Base-by-base conservation (phyloP, 1,140 invertebrate genomes). In the Trichomalopsis sarcophagae region DNA sequence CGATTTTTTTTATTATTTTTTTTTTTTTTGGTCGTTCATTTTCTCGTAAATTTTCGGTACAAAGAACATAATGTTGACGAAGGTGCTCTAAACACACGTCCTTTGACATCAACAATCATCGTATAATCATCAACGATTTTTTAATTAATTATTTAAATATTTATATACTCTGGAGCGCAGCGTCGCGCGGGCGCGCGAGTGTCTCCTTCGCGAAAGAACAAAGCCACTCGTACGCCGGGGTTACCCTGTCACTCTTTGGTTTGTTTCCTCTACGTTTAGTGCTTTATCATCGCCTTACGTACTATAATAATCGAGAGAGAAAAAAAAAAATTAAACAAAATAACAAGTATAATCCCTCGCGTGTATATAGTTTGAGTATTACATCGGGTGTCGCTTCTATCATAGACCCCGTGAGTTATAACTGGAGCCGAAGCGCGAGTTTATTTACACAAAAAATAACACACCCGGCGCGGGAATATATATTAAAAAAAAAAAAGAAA, bases 11-110 rank as follows among this genome's bases (percentile, higher is more conserved):
- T 81, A 36, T 36, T 36, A 36, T 36, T 27, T 0, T 50, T 11
- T 17, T 73, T 36, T 73, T 50, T 81, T 73, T 81, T 40, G n/a
- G n/a, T 74, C 30, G 33, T 82, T 75, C 62, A 75, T 76, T 76
- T 62, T 75, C 55, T 62, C 55, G 21, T 5, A 6, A n/a, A 62
- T 14, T 82, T 82, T 68, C 30, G 62, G 33, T 78, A 71, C 82
- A 84, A 84, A 84, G 82, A 84, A 78, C 62, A 27, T 27, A 84
- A 71, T 71, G 82, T 62, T 47, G 40, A 71, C 47, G 44, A 78
- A 47, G 23, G 36, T 55, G 33, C 27, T 27, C 27, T 27, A 27
- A 55, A 78, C 75, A 84, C 75, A 78, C 82, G 50, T 78, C 62
- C 44, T 84, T 84, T 71, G 75, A 40, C 40, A 23, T 71, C 36